phyloP scores from a whole-genome alignment of 2,797 vertebrate genomes.

The Mormyrops attenuatus region DNA sequence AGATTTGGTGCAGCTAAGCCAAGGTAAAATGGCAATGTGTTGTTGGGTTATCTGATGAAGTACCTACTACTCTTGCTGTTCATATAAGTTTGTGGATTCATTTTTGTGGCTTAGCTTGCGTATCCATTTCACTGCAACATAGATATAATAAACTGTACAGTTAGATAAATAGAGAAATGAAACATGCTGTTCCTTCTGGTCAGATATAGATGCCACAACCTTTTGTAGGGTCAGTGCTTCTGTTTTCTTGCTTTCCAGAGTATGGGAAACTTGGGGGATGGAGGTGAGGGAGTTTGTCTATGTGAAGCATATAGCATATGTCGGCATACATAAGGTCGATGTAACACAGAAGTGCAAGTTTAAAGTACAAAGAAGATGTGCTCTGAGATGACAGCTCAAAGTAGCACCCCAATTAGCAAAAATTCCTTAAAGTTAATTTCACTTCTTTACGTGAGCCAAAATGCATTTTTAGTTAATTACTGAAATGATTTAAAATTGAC shows the following conservation, averaged over 20 bases:
- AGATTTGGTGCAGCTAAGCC: neutral
- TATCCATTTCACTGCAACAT: constrained; percentile 5
- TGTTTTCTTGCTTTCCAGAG: neutral
- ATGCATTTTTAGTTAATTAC: neutral
- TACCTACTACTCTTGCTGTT: neutral
- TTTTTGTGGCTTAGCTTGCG: neutral
- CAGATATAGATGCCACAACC: neutral
- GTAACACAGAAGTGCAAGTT: neutral
- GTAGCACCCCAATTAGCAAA: neutral
- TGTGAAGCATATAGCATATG: neutral
- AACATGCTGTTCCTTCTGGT: neutral
- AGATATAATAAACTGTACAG: neutral
- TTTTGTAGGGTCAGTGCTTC: neutral
- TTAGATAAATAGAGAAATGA: neutral
- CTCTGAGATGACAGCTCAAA: neutral
- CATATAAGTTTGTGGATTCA: neutral
- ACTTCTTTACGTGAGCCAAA: neutral
- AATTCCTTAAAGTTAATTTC: neutral
- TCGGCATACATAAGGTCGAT: neutral
- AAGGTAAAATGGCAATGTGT: neutral
- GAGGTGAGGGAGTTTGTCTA: neutral
- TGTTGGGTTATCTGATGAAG: neutral
- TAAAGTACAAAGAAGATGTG: neutral
- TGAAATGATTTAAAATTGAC: neutral
- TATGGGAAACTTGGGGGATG: neutral